Evolutionary conservation across 1,140 invertebrate genomes (phyloP), one percentile per base, ranked within the genome.

Genomic region (Geopemphigus sp.): DNA sequence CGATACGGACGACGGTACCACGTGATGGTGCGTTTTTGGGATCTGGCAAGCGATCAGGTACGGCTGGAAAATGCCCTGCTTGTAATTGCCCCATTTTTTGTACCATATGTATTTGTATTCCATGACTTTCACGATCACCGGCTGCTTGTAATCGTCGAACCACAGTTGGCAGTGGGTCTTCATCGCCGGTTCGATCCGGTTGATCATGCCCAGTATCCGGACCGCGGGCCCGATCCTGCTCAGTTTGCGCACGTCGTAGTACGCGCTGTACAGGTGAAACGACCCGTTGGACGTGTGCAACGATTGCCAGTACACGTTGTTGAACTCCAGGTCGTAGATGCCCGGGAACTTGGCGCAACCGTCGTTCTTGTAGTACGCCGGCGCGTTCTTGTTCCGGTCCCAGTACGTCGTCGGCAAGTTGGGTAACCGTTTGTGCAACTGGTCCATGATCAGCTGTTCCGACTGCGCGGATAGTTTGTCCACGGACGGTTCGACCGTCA

Each of bases 81-180:
- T 94, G 85, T 96, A 96, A 85, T 97, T 97, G 26, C 95, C 95
- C 95, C 95, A 97, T 85, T 95, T 95, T 76, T 91, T 91, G 84
- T 95, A 94, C 95, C 95, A 97, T 81, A 96, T 93, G 84, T 96
- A 96, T 83, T 95, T 96, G 86, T 96, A 97, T 85, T 95, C 94
- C 80, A 93, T 89, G 4, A 90, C 90, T 83, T 92, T 92, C 5
- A 93, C 90, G 26, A 96, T 89, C 4, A 92, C 90, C 14, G 92
- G 92, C 82, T 93, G 92, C 81, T 91, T 92, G 81, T 92, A 90
- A 24, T 91, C 90, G 59, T 95, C 92, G 85, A 94, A 96, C 95
- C 95, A 97, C 80, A 97, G 89, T 84, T 95, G 94, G 84, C 95
- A 97, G 84, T 91, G 91, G 0, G 93, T 94, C 81, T 90, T 90